Conservation (phyloP, 2,113 vertebrate species). For the Lipophrys pholis region DNA sequence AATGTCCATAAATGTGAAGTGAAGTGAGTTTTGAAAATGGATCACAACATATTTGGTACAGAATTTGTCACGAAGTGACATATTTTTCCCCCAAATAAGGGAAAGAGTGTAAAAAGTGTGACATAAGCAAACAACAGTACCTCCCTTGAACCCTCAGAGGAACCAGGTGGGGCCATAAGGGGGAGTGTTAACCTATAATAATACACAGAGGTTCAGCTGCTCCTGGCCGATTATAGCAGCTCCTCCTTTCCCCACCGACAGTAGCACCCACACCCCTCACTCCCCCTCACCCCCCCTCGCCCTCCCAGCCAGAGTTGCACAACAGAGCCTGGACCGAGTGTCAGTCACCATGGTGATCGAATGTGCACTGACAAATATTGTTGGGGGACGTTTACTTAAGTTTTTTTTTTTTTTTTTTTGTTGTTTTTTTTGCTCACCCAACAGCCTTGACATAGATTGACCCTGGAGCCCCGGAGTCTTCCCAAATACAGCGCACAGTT, state of each 20-base stretch:
- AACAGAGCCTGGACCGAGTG: conserved; percentile 60
- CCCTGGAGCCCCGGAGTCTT: conserved; percentile 47
- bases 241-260: conserved; percentile 49
- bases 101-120: too few species aligned
- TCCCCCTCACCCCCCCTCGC: conserved; percentile 9
- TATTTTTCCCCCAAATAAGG: too few species aligned
- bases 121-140: neutral
- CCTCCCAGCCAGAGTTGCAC: conserved; percentile 56
- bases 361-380: conserved; percentile 72
- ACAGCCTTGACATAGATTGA: conserved; percentile 67
- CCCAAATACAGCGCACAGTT: conserved; percentile 55
- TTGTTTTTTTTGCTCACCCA: conserved; percentile 36
- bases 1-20: too few species aligned
- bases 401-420: conserved; percentile 27
- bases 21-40: too few species aligned
- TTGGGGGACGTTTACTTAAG: conserved; percentile 48
- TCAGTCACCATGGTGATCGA: conserved; percentile 74
- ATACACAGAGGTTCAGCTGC: conserved; percentile 59
- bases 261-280: neutral
- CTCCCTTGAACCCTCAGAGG: conserved; percentile 5
- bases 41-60: too few species aligned
- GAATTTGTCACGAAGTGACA: too few species aligned
- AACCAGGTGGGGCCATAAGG: conserved; percentile 47
- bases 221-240: conserved; percentile 39
- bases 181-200: conserved; percentile 39